Conservation (phyloP, 2,113 vertebrate genomes). For the Antechinus stuartii region DNA sequence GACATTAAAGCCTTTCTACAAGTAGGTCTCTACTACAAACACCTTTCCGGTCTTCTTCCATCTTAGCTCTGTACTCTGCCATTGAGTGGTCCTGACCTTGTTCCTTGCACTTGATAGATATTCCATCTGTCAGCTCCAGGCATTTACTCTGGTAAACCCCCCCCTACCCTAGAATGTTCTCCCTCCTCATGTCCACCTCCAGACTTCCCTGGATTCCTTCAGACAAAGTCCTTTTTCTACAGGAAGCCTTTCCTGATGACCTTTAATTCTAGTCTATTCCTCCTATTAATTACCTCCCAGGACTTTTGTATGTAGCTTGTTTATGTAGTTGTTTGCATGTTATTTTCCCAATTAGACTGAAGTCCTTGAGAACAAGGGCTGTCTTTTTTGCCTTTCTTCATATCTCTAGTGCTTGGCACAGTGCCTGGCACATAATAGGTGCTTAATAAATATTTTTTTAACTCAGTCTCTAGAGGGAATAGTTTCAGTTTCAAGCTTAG, state of each 20-base stretch:
- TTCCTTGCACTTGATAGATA: background rate
- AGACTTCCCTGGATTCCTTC: no score
- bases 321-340: background rate
- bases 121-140: background rate
- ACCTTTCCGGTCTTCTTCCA: background rate
- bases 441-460: background rate
- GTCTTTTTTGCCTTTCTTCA: background rate
- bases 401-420: background rate
- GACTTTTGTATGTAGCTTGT: background rate
- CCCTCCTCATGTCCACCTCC: no score
- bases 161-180: background rate
- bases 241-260: background rate
- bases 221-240: background rate
- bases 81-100: background rate
- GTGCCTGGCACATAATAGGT: background rate
- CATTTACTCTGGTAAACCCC: background rate
- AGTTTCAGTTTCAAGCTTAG: background rate
- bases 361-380: background rate
- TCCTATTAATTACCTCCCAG: background rate
- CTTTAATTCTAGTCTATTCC: background rate
- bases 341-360: background rate
- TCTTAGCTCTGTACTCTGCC: background rate
- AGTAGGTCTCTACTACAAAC: background rate
- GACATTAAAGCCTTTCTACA: background rate
- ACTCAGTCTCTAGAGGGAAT: background rate